Evolutionary conservation across 2,888 invertebrate species (phyloP), one percentile per base, ranked within the genome.

Genomic region (Sericinus montela): DNA sequence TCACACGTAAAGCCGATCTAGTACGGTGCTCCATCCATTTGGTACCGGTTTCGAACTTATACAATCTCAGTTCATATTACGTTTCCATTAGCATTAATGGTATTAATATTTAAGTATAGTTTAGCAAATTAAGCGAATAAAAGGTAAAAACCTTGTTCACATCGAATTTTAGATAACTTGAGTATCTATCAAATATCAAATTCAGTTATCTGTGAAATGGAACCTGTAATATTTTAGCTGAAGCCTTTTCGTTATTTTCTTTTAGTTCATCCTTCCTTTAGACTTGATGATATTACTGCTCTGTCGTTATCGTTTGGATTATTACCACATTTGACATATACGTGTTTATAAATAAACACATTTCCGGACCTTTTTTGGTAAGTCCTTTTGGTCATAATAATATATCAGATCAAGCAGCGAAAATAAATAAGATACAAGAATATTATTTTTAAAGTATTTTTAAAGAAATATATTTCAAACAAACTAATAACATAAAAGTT

Each of bases 111-210:
- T n/a, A n/a, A n/a, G n/a, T n/a, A n/a, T n/a, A n/a, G n/a, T n/a
- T n/a, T n/a, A n/a, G n/a, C 39, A 38, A 46, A 51, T 51, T 36
- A 25, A 29, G 44, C 36, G 10, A 11, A 41, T 39, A 44, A 44
- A 48, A 48, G 35, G 11, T 29, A 25, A 4, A 11, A 14, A 13
- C 23, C 16, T 19, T 10, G n/a, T 39, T 38, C 46, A 38, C 52
- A 47, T 54, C 57, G 63, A 63, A 69, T 71, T 59, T 58, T 59
- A 59, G 50, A 61, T 58, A 67, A 72, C 75, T 74, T 74, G 69
- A 71, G 65, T 66, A 69, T 63, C 65, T 65, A 64, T 53, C 56
- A 48, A 45, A n/a, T n/a, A n/a, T n/a, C n/a, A n/a, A n/a, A n/a
- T n/a, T 39, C 36, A 41, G 23, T 36, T 53, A 53, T 40, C 54